A percentile compares a stretch with the other conserved stretches of the same genome.
These are phyloP conservation scores for Machaerirhynchus nigripectus DNA, from an alignment of 2,113 vertebrate genomes.

Conservation along the genomic window DNA sequence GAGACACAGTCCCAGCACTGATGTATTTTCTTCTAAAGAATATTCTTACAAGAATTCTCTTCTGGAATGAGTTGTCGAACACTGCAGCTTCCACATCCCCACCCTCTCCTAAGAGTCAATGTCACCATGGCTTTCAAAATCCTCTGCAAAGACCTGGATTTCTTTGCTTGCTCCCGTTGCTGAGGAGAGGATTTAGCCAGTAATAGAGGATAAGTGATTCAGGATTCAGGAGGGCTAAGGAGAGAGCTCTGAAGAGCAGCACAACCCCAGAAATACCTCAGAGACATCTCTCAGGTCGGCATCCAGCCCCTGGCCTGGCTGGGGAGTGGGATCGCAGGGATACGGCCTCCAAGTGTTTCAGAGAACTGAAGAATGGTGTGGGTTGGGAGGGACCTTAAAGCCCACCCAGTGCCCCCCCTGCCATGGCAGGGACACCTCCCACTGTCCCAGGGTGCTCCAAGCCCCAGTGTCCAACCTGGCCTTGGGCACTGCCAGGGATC, in stretches of 20 bases:
- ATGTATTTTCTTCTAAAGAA: background rate
- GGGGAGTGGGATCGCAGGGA: background rate
- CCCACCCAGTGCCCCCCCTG: too few relatives aligned
- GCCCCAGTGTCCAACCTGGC: rapidly evolving
- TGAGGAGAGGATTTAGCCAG: background rate
- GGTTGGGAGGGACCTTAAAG: background rate
- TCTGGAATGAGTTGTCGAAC: background rate
- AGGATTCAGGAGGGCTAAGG: background rate
- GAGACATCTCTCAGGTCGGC: rapidly evolving
- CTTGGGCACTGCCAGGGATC: background rate
- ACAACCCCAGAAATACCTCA: background rate
- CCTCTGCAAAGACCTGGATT: background rate
- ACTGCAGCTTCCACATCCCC: rapidly evolving
- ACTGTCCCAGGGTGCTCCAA: background rate
- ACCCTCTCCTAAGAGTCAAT: background rate
- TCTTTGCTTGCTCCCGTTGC: background rate
- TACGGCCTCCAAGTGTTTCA: background rate
- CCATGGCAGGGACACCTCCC: background rate
- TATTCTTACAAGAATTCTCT: background rate
- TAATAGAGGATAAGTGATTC: background rate
- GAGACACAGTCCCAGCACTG: background rate
- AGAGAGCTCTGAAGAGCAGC: background rate
- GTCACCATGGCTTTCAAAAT: background rate
- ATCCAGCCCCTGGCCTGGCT: background rate
- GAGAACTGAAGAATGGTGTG: background rate